Evolutionary conservation across 2,113 vertebrate species (phyloP).

Genomic region (Laticauda laticaudata): DNA sequence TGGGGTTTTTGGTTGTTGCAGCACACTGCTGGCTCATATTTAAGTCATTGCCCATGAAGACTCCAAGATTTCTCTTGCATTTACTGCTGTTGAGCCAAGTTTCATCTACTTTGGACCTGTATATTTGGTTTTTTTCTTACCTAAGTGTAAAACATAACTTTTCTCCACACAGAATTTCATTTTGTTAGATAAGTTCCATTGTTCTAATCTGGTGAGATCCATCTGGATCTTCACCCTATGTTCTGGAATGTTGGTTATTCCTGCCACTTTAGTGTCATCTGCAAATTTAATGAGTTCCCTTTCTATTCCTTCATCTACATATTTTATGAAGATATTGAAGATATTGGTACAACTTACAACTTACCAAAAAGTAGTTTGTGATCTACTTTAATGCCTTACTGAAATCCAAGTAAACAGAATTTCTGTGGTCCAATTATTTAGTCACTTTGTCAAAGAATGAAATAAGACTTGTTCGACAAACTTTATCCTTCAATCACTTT

Average conservation of each 20-base stretch:
- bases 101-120: background rate
- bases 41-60: background rate
- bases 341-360: too few species aligned
- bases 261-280: background rate
- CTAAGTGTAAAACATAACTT: background rate
- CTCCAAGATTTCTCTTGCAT: background rate
- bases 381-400: background rate
- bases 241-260: background rate
- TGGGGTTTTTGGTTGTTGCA: background rate
- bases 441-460: background rate
- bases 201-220: background rate
- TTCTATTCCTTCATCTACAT: background rate
- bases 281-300: background rate
- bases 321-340: background rate
- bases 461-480: background rate
- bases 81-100: background rate
- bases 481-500: background rate
- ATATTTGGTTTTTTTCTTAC: background rate
- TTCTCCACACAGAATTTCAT: background rate
- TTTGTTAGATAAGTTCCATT: background rate
- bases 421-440: background rate
- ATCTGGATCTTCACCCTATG: background rate
- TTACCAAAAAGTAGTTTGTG: background rate
- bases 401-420: background rate
- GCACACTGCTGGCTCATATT: background rate